Evolutionary conservation across 2,797 vertebrate genomes (phyloP).

Genomic region (Spheniscus humboldti): DNA sequence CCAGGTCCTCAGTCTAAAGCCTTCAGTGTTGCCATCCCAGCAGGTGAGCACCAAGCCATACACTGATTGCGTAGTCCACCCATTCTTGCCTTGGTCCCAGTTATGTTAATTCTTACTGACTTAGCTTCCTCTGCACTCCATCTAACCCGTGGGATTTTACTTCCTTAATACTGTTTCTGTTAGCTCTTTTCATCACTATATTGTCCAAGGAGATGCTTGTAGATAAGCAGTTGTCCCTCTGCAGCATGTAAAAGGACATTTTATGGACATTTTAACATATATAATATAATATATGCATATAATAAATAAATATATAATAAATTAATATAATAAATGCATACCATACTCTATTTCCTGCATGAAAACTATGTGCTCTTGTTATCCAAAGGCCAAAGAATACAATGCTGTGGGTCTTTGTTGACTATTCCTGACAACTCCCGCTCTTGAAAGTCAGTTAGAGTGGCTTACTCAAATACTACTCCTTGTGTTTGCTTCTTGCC

Average conservation of each 20-base stretch:
- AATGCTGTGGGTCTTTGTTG: neutral
- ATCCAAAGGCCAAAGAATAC: neutral
- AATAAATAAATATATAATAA: too few species aligned
- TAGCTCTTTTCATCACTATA: neutral
- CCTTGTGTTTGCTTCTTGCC: neutral
- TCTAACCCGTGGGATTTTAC: neutral
- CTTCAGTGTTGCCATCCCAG: conserved; percentile 87
- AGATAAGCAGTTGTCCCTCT: neutral
- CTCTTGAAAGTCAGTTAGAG: neutral
- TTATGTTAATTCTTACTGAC: neutral
- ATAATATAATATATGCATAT: too few species aligned
- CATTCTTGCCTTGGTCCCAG: neutral
- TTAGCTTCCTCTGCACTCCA: neutral
- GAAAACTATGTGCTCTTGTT: neutral
- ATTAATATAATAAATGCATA: neutral
- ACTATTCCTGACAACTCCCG: neutral
- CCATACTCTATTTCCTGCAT: neutral
- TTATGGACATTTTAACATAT: neutral
- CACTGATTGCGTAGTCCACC: neutral
- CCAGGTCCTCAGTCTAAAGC: conserved; percentile 93
- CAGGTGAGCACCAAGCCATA: conserved; percentile 77
- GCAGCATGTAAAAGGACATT: neutral
- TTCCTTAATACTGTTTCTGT: neutral
- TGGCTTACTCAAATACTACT: neutral
- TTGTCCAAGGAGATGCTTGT: neutral